A percentile compares a stretch with the other conserved stretches of the same genome.
Evolutionary conservation across 2,888 invertebrate genomes (phyloP).

Genomic region (Leptura quadrifasciata): DNA sequence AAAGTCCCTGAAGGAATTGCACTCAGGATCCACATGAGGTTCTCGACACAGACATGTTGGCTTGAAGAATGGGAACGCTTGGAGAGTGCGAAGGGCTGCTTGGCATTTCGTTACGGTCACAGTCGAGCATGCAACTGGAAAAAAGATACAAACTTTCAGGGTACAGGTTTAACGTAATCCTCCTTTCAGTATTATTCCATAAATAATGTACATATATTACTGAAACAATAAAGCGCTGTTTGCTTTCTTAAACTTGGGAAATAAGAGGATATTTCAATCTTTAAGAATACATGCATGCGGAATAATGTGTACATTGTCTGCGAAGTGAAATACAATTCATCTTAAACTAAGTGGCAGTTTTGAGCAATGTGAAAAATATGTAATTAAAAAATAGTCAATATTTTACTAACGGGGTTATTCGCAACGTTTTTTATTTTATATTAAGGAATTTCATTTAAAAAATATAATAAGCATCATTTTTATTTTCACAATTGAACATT

Average conservation of each 20-base stretch:
- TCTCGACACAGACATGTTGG: constrained; percentile 95
- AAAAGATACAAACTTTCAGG: constrained; percentile 59
- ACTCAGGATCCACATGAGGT: constrained; percentile 92
- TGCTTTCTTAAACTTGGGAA: not conserved
- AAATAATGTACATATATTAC: constrained; percentile 7
- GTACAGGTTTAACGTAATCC: constrained; percentile 14
- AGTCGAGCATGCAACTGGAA: constrained; percentile 93
- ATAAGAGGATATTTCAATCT: constrained; percentile 7
- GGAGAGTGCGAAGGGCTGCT: constrained; percentile 90
- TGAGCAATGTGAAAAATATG: no score
- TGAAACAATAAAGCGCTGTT: not conserved
- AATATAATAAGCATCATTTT: no score
- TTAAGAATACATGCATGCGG: not conserved
- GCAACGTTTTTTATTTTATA: no score
- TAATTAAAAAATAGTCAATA: no score
- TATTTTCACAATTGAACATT: no score
- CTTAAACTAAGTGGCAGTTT: no score
- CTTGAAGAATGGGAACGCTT: constrained; percentile 94
- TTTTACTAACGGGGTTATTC: no score
- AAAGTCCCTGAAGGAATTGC: constrained; percentile 94
- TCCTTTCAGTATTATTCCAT: constrained; percentile 6
- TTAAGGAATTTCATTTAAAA: no score
- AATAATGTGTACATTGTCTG: not conserved
- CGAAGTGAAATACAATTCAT: not conserved
- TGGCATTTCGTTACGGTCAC: constrained; percentile 95